These are phyloP conservation scores for Dicyema japonicum DNA, from an alignment of 1,140 invertebrate species.

Conservation along the genomic window DNA sequence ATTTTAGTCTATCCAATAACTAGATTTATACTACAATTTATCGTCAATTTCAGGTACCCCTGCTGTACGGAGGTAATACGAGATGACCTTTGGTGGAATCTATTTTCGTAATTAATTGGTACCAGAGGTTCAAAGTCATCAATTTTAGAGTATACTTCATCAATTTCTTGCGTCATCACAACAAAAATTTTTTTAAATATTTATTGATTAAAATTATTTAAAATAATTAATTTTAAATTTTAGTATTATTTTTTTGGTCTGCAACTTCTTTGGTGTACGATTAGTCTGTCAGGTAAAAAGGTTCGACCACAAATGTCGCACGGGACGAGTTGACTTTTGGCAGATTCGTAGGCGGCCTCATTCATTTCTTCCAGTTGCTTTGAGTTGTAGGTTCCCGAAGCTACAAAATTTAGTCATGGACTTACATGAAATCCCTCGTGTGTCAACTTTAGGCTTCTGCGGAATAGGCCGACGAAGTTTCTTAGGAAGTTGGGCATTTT, in stretches of 20 bases:
- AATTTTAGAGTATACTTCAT: too few species aligned
- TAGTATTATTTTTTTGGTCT: conserved; percentile 14
- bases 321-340: conserved; percentile 25
- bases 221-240: too few species aligned
- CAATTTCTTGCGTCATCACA: too few species aligned
- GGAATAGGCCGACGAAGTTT: conserved; percentile 27
- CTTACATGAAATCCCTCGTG: background rate
- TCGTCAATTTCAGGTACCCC: too few species aligned
- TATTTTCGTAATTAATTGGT: too few species aligned
- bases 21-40: too few species aligned
- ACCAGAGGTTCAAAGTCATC: too few species aligned
- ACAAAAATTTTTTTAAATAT: too few species aligned
- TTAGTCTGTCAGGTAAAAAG: conserved; percentile 31
- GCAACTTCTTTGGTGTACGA: conserved; percentile 32
- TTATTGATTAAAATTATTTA: too few species aligned
- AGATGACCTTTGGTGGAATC: too few species aligned
- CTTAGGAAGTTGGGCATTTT: conserved; percentile 30
- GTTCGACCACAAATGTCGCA: conserved; percentile 33
- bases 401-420: background rate
- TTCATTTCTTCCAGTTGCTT: conserved; percentile 9
- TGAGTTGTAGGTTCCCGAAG: conserved; percentile 1
- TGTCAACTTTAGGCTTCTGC: conserved; percentile 26
- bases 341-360: conserved; percentile 13
- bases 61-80: too few species aligned
- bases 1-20: too few species aligned